Base-by-base conservation (phyloP, 2,113 vertebrate genomes). In the Uria lomvia region DNA sequence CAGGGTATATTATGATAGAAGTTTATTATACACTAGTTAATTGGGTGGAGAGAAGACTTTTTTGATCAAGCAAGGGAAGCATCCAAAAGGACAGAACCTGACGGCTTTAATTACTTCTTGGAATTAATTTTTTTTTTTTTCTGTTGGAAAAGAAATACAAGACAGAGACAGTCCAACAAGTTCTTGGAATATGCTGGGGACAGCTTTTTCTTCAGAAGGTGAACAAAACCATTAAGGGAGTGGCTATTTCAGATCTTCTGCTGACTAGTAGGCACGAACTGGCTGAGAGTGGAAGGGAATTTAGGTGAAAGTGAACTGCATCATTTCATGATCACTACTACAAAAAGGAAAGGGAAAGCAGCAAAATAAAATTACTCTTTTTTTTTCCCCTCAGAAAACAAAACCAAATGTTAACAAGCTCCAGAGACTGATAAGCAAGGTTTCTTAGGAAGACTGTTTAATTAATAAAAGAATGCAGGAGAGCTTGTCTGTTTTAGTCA, bases 171-270 rank as follows among this genome's bases (percentile, higher is more conserved):
- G 96, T 95, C 96, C 94, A 96, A 94, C 96, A 88, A 97, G 96
- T 97, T 97, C 96, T 90, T 96, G 85, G 92, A 97, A 96, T 93
- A 96, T 96, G 96, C 96, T 97, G 58, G 96, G 96, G 94, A 97
- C 93, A 96, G 96, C 96, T 90, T 95, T 95, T 95, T 95, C 93
- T 96, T 96, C 72, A 90, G 92, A 91, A 95, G 94, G 90, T 50
- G 80, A 94, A 85, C 81, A 92, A 93, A 96, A 94, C 92, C 59
- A 97, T 96, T 97, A 96, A 97, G 96, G 96, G 96, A 96, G 96
- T 97, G 96, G 96, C 87, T 91, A 93, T 94, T 94, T 96, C 73
- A 96, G 96, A 94, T 96, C 93, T 92, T 95, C 90, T 96, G 96
- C 86, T 96, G 95, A 97, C 94, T 95, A 88, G 66, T 21, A 95